Evolutionary conservation across 2,113 vertebrate species (phyloP).

Genomic region (Lamprotornis superbus): DNA sequence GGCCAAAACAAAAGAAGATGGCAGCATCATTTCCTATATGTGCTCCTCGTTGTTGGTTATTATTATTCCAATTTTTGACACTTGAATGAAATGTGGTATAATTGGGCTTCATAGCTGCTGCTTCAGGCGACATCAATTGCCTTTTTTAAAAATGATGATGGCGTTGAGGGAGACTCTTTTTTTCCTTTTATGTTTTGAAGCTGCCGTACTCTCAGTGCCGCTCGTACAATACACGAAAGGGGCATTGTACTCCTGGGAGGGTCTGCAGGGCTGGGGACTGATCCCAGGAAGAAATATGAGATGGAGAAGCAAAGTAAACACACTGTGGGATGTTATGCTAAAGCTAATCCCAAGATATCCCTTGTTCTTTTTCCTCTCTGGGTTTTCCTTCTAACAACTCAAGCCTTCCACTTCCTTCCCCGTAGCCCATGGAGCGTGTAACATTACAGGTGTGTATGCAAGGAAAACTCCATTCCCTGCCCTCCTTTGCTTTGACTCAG

Average conservation of each 20-base stretch:
- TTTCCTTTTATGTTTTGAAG: constrained; percentile 67
- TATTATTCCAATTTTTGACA: constrained; percentile 74
- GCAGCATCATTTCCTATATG: constrained; percentile 41
- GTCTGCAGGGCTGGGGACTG: constrained; percentile 22
- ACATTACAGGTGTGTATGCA: background rate
- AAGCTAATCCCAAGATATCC: constrained; percentile 23
- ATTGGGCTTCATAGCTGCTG: constrained; percentile 65
- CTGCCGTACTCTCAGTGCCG: constrained; percentile 40
- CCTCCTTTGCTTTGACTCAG: constrained; percentile 25
- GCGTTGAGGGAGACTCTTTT: constrained; percentile 62
- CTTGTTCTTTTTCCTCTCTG: constrained; percentile 1
- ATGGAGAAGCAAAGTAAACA: constrained; percentile 19
- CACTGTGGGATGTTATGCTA: background rate
- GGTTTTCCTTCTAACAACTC: background rate
- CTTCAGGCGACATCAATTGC: constrained; percentile 70
- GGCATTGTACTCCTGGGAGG: constrained; percentile 51
- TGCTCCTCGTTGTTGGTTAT: constrained; percentile 41
- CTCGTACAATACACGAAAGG: constrained; percentile 35
- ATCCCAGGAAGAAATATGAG: constrained; percentile 55
- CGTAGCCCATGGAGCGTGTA: background rate
- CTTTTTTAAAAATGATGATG: constrained; percentile 73
- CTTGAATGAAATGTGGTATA: constrained; percentile 73
- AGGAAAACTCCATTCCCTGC: background rate
- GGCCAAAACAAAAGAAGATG: constrained; percentile 68
- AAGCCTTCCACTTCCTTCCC: background rate